phyloP scores from a whole-genome alignment of 2,888 invertebrate species.

The Hydrotaea diabolus region DNA sequence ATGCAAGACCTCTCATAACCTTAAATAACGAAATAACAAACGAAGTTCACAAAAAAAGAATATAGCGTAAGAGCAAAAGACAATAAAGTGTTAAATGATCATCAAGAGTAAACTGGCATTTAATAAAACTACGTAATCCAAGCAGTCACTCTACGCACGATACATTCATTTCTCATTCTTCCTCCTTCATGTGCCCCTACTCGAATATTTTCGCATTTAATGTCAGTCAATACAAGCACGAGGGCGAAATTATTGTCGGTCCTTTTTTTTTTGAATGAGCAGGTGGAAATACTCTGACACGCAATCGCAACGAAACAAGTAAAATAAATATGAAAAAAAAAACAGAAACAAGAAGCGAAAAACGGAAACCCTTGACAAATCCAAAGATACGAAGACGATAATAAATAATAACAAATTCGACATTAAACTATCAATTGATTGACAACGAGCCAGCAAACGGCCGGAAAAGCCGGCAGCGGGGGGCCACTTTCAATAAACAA shows the following conservation, averaged over 20 bases:
- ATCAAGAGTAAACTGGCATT: slow-evolving; percentile 20
- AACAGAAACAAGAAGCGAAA: neutral
- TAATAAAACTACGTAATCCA: neutral
- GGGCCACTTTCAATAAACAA: slow-evolving; percentile 19
- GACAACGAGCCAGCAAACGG: neutral
- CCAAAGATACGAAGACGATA: neutral
- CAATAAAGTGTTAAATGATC: slow-evolving; percentile 46
- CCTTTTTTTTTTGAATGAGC: neutral
- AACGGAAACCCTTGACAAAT: neutral
- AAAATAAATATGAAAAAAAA: neutral
- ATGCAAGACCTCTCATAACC: no score
- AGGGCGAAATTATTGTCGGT: slow-evolving; percentile 51
- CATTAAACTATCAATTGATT: slow-evolving; percentile 41
- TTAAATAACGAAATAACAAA: neutral
- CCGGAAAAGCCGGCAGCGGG: neutral
- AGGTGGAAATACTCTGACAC: slow-evolving; percentile 45
- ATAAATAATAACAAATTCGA: slow-evolving; percentile 50
- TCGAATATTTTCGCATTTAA: slow-evolving; percentile 22
- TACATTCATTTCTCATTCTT: neutral
- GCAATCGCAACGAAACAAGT: slow-evolving; percentile 23
- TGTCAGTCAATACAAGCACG: neutral
- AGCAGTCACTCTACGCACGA: neutral
- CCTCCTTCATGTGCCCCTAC: neutral
- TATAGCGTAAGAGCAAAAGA: no score
- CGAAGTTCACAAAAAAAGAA: slow-evolving; percentile 1